Evolutionary conservation across 1,140 invertebrate genomes (phyloP).

Genomic region (Drosophila rhopaloa): DNA sequence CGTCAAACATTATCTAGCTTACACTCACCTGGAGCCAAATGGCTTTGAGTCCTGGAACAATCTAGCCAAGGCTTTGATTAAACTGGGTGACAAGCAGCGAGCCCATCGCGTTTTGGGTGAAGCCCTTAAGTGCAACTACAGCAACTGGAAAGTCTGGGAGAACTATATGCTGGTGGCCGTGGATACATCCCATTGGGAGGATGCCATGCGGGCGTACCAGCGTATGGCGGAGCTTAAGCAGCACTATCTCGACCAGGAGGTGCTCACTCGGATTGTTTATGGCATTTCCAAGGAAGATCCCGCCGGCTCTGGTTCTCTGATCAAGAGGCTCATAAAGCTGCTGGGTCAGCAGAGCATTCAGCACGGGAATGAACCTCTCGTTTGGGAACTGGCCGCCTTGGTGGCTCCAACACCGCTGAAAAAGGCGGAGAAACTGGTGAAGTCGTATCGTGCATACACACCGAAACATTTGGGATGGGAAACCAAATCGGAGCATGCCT

Average conservation of each 20-base stretch:
- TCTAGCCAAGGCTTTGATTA: slow-evolving; percentile 95
- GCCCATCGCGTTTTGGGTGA: slow-evolving; percentile 94
- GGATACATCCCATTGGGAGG: slow-evolving; percentile 90
- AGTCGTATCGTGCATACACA: slow-evolving; percentile 87
- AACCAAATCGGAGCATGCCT: slow-evolving; percentile 85
- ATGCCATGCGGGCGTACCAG: slow-evolving; percentile 93
- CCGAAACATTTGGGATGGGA: slow-evolving; percentile 87
- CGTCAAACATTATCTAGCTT: slow-evolving; percentile 93
- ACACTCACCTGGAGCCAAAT: slow-evolving; percentile 94
- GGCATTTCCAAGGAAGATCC: slow-evolving; percentile 88
- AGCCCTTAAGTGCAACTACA: slow-evolving; percentile 96
- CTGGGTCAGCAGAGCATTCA: slow-evolving; percentile 92
- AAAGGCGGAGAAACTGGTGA: slow-evolving; percentile 87
- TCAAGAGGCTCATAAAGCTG: slow-evolving; percentile 89
- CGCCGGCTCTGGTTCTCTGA: slow-evolving; percentile 85
- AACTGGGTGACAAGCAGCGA: slow-evolving; percentile 92
- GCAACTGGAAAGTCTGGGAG: slow-evolving; percentile 99
- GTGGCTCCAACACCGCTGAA: slow-evolving; percentile 88
- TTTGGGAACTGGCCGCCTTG: slow-evolving; percentile 93
- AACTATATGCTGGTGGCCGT: slow-evolving; percentile 94
- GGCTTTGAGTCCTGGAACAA: slow-evolving; percentile 99
- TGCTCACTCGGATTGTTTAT: slow-evolving; percentile 90
- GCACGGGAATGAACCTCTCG: slow-evolving; percentile 88
- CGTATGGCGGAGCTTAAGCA: slow-evolving; percentile 93
- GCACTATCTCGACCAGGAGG: slow-evolving; percentile 91